Evolutionary conservation across 2,888 invertebrate genomes (phyloP), one percentile per base, ranked within the genome.

Genomic region (Eupelmus urozonus): DNA sequence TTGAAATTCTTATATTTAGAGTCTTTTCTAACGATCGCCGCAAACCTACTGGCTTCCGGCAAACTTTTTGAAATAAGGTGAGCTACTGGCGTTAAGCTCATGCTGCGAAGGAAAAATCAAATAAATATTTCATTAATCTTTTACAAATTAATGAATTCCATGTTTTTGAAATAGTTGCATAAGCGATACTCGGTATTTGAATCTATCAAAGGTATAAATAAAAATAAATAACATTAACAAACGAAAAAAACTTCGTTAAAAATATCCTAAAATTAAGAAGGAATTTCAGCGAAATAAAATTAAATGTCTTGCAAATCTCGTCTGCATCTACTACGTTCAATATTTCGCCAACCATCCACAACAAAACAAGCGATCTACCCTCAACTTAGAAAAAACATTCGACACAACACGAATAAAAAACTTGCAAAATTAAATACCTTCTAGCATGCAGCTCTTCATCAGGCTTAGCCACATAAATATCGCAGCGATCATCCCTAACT

Each of bases 401-500:
- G 9, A 34, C 34, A 34, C 34, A 5, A 3, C 34, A 9, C 9
- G 3, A 34, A 34, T 34, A 45, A 25, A 65, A 65, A 27, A 27
- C 5, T 53, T 18, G 20, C 9, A 83, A 45, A 45, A 45, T 13
- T 13, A 60, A 86, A 85, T 90, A 96, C 92, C 93, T 93, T 83
- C 92, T 92, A 0, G 94, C 96, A 45, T 91, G 90, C 20, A 94
- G 91, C 1, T 96, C 92, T 86, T 94, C 92, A 77, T 96, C 95
- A 1, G 95, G 93, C 80, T 92, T 92, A 0, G 94, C 93, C 0
- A 94, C 91, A 0, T 95, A 92, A 11, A 96, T 91, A 88, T 97
- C 96, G 51, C 94, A 93, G 1, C 91, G 90, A n/a, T 93, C 92
- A 0, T 90, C 87, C 5, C 90, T 87, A 0, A 96, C 92, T 0